A percentile compares a stretch with the other conserved stretches of the same genome.
Conservation (phyloP, 2,113 vertebrate genomes). For the Chloroceryle aenea region DNA sequence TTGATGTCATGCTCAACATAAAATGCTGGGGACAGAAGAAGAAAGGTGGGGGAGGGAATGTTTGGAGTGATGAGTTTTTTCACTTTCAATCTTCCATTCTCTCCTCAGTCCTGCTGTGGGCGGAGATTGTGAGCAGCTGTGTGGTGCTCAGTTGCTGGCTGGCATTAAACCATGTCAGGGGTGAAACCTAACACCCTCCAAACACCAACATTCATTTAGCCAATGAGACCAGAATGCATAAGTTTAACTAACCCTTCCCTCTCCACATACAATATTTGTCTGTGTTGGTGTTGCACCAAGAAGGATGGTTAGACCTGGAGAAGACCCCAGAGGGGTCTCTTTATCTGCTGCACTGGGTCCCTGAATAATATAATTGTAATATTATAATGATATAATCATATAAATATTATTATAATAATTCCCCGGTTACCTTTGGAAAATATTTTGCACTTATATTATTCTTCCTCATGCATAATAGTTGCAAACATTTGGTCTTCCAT, state of each 20-base stretch:
- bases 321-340: neutral
- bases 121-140: neutral
- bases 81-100: neutral
- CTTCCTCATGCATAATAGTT: neutral
- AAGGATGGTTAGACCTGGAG: neutral
- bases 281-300: neutral
- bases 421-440: neutral
- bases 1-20: neutral
- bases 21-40: neutral
- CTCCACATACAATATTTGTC: neutral
- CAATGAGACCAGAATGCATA: neutral
- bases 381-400: neutral
- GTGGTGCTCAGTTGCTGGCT: neutral
- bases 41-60: accelerated
- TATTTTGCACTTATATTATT: neutral
- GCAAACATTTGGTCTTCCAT: neutral
- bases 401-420: neutral
- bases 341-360: neutral
- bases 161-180: neutral
- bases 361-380: neutral
- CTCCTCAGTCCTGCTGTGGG: neutral
- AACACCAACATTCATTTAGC: neutral
- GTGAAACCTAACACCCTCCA: neutral
- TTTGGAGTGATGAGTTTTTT: neutral
- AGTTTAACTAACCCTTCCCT: neutral